These are phyloP conservation scores for Cyrtorhinus lividipennis DNA, from an alignment of 1,140 invertebrate species.

Conservation along the genomic window DNA sequence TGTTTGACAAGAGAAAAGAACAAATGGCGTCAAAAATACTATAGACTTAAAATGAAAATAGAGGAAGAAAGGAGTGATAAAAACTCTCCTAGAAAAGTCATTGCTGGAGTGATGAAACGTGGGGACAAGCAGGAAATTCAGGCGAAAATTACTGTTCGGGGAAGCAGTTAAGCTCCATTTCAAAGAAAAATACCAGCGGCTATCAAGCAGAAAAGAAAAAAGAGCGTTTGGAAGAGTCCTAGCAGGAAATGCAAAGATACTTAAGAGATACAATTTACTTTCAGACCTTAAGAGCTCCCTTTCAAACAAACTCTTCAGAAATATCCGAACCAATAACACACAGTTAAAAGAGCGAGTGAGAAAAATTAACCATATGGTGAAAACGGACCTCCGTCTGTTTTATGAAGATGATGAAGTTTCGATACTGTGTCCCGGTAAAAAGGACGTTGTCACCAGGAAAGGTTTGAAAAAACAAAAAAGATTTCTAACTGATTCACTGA, in stretches of 20 bases:
- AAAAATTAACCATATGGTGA: constrained; percentile 15
- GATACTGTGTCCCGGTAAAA: constrained; percentile 19
- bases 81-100: not conserved
- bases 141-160: not conserved
- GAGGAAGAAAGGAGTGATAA: too few species aligned
- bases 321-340: not conserved
- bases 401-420: constrained; percentile 18
- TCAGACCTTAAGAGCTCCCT: not conserved
- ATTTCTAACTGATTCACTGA: constrained; percentile 14
- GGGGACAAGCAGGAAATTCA: not conserved
- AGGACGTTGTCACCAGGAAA: constrained; percentile 17
- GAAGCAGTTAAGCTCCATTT: not conserved
- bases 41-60: too few species aligned
- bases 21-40: not conserved
- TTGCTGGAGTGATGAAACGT: not conserved
- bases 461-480: constrained; percentile 21
- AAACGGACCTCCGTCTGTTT: constrained; percentile 16
- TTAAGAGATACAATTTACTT: not conserved
- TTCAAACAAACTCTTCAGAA: not conserved
- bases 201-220: not conserved
- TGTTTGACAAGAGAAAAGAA: not conserved
- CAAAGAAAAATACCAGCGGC: not conserved
- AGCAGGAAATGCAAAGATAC: not conserved
- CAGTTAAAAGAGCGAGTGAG: not conserved
- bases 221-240: not conserved